A percentile compares a stretch with the other conserved stretches of the same genome.
phyloP scores from a whole-genome alignment of 2,113 vertebrate species.

The Cebidichthys violaceus region DNA sequence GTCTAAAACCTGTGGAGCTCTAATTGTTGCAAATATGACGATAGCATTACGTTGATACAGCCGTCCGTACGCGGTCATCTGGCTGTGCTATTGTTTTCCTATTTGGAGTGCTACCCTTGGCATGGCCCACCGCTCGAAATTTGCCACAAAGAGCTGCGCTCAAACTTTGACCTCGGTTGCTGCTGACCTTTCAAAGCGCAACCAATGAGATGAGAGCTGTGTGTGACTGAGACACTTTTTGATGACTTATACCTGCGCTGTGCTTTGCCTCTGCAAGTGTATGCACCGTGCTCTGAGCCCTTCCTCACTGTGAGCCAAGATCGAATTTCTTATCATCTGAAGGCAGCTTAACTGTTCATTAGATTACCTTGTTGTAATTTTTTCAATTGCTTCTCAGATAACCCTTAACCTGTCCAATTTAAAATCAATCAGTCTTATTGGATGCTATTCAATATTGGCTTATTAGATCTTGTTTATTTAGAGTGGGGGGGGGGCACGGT shows the following conservation, averaged over 20 bases:
- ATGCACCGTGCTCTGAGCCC: not conserved
- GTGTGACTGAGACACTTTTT: not conserved
- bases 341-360: conserved; percentile 39
- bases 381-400: conserved; percentile 63
- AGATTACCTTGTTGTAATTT: conserved; percentile 55
- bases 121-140: not conserved
- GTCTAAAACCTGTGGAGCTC: conserved; percentile 42
- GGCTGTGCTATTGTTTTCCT: not conserved
- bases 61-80: not conserved
- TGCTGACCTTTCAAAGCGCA: not conserved
- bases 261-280: not conserved
- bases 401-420: conserved; percentile 35
- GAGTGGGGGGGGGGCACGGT: conserved; percentile 19
- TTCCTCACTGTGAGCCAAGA: not conserved
- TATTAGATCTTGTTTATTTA: conserved; percentile 37
- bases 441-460: conserved; percentile 28
- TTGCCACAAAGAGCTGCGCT: not conserved
- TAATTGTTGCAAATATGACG: conserved; percentile 65
- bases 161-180: not conserved
- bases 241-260: not conserved
- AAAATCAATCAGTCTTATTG: conserved; percentile 40
- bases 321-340: not conserved
- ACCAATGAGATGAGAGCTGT: not conserved
- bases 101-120: not conserved
- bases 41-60: conserved; percentile 55